Evolutionary conservation across 30 jellyfish, hydroid and myxozoan genomes (phyloP).

Genomic region (Cassiopea xamachana): DNA sequence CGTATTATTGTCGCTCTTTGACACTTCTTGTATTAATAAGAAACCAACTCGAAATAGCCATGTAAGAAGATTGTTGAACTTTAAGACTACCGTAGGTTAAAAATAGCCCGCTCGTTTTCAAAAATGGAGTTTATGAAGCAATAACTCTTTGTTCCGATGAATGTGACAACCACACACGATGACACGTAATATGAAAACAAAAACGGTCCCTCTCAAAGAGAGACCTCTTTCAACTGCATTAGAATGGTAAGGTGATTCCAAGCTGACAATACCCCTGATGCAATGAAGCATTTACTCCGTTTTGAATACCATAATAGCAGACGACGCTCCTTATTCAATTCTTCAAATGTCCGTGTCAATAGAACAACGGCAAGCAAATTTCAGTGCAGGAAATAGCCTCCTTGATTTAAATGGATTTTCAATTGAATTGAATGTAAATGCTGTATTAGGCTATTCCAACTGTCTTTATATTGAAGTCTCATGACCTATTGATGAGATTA

Average conservation of each 20-base stretch:
- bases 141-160: neutral
- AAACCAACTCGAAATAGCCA: too few species aligned
- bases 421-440: neutral
- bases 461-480: neutral
- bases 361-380: neutral
- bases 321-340: neutral
- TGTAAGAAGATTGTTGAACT: too few species aligned
- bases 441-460: neutral
- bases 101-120: neutral
- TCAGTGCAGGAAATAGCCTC: neutral
- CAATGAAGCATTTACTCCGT: neutral
- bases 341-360: neutral
- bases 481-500: neutral
- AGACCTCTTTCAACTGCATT: neutral
- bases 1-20: too few species aligned
- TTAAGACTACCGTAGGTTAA: neutral
- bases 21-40: too few species aligned
- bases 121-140: neutral
- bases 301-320: neutral
- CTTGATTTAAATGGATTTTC: neutral
- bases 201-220: neutral
- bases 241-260: neutral
- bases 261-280: neutral
- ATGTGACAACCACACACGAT: neutral
- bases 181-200: neutral